A percentile compares a stretch with the other conserved stretches of the same genome.
phyloP scores from a whole-genome alignment of 2,888 invertebrate genomes.

The Pharmacophagus antenor region DNA sequence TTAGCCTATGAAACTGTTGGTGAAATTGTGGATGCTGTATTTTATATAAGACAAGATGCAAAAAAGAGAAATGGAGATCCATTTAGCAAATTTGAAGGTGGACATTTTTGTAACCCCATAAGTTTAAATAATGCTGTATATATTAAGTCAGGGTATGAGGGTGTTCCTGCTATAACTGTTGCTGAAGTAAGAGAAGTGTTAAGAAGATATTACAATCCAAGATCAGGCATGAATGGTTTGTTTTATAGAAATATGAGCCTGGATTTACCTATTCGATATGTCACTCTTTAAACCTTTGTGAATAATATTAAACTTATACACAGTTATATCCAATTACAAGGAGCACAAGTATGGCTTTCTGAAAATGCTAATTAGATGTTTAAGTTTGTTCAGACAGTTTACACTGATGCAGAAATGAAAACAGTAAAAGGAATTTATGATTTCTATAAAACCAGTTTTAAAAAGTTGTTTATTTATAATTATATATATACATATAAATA shows the following conservation, averaged over 20 bases:
- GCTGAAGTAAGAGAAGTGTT: conserved; percentile 92
- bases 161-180: conserved; percentile 87
- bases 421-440: no score
- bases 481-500: no score
- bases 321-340: no score
- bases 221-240: conserved; percentile 78
- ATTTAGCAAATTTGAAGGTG: conserved; percentile 84
- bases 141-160: conserved; percentile 82
- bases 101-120: conserved; percentile 83
- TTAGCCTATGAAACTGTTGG: conserved; percentile 95
- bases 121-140: conserved; percentile 80
- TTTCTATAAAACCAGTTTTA: no score
- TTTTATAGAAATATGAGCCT: conserved; percentile 72
- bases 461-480: no score
- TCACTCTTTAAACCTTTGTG: conserved; percentile 52
- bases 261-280: conserved; percentile 61
- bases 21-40: conserved; percentile 91
- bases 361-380: no score
- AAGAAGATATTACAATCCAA: conserved; percentile 85
- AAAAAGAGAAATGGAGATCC: conserved; percentile 85
- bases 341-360: no score
- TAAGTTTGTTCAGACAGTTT: no score
- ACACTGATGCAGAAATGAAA: no score
- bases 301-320: no score
- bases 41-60: conserved; percentile 89